phyloP scores from a whole-genome alignment of 1,140 invertebrate genomes.

The Dolichoris vasculosae region DNA sequence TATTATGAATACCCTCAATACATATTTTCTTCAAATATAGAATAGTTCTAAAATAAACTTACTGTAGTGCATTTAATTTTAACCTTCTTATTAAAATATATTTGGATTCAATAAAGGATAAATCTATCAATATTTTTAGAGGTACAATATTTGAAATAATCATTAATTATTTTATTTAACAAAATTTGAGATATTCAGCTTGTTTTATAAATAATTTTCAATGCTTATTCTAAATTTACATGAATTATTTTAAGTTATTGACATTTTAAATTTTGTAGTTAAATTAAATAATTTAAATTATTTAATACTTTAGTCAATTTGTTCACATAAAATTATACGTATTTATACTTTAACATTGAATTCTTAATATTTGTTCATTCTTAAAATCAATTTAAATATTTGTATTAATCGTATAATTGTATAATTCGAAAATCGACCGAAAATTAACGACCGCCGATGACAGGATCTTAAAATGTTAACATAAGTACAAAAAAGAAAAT shows the following conservation, averaged over 20 bases:
- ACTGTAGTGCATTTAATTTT: conserved; percentile 4
- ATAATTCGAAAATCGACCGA: neutral
- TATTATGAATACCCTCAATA: conserved; percentile 43
- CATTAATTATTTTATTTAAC: conserved; percentile 47
- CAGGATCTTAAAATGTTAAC: neutral
- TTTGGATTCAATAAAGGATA: neutral
- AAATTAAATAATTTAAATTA: conserved; percentile 10
- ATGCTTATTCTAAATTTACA: conserved; percentile 25
- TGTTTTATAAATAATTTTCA: conserved; percentile 31
- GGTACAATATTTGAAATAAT: conserved; percentile 1
- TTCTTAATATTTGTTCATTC: neutral
- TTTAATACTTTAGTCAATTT: neutral
- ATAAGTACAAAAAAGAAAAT: conserved; percentile 6
- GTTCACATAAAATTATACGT: conserved; percentile 6
- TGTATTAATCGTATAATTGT: too few species aligned
- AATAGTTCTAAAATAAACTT: conserved; percentile 41
- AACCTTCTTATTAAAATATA: conserved; percentile 22
- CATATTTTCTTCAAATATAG: conserved; percentile 54
- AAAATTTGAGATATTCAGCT: conserved; percentile 33
- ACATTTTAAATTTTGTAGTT: conserved; percentile 23
- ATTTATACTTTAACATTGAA: neutral
- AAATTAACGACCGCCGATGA: neutral
- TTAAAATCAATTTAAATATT: conserved; percentile 7
- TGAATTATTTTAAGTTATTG: conserved; percentile 22
- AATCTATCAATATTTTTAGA: neutral